Conservation (phyloP, 2,113 vertebrate species). For the Myotis brandtii region DNA sequence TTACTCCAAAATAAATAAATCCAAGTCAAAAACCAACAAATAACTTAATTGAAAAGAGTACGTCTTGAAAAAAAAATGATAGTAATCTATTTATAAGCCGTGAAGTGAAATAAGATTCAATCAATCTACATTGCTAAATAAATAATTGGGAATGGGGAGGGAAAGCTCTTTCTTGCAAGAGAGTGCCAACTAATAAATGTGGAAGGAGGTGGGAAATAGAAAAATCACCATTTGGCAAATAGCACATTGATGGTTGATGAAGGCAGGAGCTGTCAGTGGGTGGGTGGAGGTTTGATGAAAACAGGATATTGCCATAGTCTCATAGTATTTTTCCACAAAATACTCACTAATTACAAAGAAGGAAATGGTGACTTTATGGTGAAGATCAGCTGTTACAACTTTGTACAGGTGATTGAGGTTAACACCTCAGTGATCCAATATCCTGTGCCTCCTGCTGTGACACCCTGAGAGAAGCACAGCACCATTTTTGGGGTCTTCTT, state of each 20-base stretch:
- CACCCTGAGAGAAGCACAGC: neutral
- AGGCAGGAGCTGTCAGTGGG: neutral
- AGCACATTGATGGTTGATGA: neutral
- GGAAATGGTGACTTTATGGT: neutral
- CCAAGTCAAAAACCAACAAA: conserved; percentile 12
- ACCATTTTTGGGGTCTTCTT: neutral
- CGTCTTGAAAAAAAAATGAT: neutral
- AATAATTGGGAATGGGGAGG: neutral
- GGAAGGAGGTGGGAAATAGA: neutral
- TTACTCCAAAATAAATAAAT: neutral
- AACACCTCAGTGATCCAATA: neutral
- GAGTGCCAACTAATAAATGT: neutral
- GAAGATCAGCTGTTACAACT: neutral
- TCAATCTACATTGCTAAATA: neutral
- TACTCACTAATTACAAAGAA: neutral
- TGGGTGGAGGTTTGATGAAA: neutral
- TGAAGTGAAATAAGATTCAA: conserved; percentile 17
- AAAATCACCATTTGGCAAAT: conserved; percentile 5
- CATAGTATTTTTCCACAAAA: conserved; percentile 5
- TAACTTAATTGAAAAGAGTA: neutral
- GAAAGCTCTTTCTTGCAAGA: conserved; percentile 12
- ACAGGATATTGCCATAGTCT: neutral
- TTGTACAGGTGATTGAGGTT: neutral
- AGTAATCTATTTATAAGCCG: neutral
- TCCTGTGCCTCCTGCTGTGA: neutral